A percentile compares a stretch with the other conserved stretches of the same genome.
Conservation (phyloP, 64 coral and sea anemone genomes). For the Anthopleura sola region DNA sequence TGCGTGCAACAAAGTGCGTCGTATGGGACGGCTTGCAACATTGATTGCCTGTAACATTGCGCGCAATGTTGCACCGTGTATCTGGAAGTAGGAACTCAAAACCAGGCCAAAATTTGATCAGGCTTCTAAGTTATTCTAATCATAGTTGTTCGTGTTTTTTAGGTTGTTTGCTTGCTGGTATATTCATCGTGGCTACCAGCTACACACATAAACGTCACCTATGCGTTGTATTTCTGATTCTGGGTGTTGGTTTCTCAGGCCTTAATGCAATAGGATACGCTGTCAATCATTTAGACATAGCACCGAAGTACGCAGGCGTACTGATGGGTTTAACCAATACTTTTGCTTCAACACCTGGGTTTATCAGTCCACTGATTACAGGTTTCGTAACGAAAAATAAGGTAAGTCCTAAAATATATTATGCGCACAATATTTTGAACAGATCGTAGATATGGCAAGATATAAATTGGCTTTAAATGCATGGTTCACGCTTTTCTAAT, state of each 20-base stretch:
- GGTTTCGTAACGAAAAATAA: constrained; percentile 90
- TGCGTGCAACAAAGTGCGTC: too few relatives aligned
- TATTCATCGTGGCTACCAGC: constrained; percentile 94
- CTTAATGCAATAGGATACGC: constrained; percentile 97
- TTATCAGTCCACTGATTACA: constrained; percentile 92
- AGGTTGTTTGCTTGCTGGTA: constrained; percentile 93
- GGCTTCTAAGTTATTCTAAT: neutral
- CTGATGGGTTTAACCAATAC: constrained; percentile 97
- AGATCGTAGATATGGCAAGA: too few relatives aligned
- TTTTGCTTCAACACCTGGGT: constrained; percentile 93
- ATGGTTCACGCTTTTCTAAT: too few relatives aligned
- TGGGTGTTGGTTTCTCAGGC: constrained; percentile 96
- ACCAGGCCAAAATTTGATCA: too few relatives aligned
- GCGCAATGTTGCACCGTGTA: too few relatives aligned
- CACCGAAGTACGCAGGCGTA: constrained; percentile 84
- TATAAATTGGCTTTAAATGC: too few relatives aligned
- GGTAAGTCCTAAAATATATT: constrained; percentile 26
- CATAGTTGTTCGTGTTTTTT: neutral
- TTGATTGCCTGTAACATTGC: too few relatives aligned
- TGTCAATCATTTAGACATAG: constrained; percentile 97
- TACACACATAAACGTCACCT: constrained; percentile 67
- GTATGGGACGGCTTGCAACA: too few relatives aligned
- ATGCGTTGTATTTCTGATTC: constrained; percentile 87
- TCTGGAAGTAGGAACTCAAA: too few relatives aligned
- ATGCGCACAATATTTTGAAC: too few relatives aligned